These are phyloP conservation scores for Hirundo rustica DNA, from an alignment of 2,797 vertebrate species.

Conservation along the genomic window DNA sequence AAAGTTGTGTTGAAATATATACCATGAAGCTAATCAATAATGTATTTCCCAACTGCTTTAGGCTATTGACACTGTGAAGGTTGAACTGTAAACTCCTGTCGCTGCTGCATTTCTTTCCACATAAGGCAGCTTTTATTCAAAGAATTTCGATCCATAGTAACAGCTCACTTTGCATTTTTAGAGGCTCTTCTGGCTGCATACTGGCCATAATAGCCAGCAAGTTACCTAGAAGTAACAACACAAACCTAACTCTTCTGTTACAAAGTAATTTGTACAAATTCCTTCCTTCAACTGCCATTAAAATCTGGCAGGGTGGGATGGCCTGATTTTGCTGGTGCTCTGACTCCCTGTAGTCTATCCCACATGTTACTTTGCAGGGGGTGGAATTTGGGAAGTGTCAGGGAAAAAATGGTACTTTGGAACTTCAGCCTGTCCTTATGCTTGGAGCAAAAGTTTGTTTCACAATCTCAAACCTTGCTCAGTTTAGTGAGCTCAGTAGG, in stretches of 20 bases:
- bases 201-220: neutral
- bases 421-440: neutral
- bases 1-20: neutral
- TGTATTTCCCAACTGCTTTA: neutral
- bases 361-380: accelerated
- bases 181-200: neutral
- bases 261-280: neutral
- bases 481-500: neutral
- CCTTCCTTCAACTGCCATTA: neutral
- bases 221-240: neutral
- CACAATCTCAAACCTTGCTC: neutral
- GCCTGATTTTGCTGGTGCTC: neutral
- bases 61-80: neutral
- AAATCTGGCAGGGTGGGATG: neutral
- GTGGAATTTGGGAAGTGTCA: neutral
- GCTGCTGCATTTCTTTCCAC: neutral
- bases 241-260: neutral
- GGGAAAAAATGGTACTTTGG: neutral
- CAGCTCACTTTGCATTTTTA: neutral
- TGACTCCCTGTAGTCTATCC: neutral
- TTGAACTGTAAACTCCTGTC: neutral
- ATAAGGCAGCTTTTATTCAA: neutral
- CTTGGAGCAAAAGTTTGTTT: neutral
- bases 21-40: neutral
- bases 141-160: neutral